Evolutionary conservation across 2,113 vertebrate species (phyloP).

Genomic region (Callorhinus ursinus): DNA sequence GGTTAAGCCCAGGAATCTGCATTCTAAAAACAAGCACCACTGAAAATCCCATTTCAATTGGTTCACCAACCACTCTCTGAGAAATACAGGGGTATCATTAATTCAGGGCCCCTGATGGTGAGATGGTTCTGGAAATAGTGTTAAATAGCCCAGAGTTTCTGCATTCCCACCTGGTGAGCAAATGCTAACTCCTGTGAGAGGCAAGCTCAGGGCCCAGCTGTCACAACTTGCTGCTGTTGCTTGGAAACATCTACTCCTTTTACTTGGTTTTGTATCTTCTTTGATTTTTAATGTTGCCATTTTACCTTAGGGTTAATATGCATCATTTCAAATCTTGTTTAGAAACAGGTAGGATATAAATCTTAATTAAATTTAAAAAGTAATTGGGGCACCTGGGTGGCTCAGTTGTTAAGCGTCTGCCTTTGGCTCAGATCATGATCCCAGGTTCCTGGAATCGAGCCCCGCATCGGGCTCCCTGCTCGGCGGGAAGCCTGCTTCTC

Average conservation of each 20-base stretch:
- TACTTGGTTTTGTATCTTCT: not conserved
- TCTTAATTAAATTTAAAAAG: slow-evolving; percentile 41
- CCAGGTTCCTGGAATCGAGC: too few relatives aligned
- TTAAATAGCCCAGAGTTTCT: not conserved
- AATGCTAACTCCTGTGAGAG: not conserved
- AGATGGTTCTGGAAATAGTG: slow-evolving; percentile 34
- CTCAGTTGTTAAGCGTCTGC: too few relatives aligned
- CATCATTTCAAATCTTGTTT: slow-evolving; percentile 56
- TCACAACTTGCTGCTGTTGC: not conserved
- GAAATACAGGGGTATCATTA: not conserved
- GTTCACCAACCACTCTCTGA: slow-evolving; percentile 27
- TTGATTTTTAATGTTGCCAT: slow-evolving; percentile 43
- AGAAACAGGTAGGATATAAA: not conserved
- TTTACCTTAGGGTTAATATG: slow-evolving; percentile 38
- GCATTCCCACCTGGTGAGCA: not conserved
- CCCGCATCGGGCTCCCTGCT: too few relatives aligned
- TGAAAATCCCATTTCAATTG: not conserved
- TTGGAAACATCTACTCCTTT: slow-evolving; percentile 50
- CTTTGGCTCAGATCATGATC: too few relatives aligned
- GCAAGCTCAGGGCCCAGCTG: slow-evolving; percentile 10
- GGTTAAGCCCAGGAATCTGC: not conserved
- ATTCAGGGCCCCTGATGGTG: not conserved
- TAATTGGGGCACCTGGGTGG: too few relatives aligned
- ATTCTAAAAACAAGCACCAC: not conserved
- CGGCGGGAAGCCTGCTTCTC: too few relatives aligned